Evolutionary conservation across 1,140 invertebrate genomes (phyloP).

Genomic region (Drosophila teissieri): DNA sequence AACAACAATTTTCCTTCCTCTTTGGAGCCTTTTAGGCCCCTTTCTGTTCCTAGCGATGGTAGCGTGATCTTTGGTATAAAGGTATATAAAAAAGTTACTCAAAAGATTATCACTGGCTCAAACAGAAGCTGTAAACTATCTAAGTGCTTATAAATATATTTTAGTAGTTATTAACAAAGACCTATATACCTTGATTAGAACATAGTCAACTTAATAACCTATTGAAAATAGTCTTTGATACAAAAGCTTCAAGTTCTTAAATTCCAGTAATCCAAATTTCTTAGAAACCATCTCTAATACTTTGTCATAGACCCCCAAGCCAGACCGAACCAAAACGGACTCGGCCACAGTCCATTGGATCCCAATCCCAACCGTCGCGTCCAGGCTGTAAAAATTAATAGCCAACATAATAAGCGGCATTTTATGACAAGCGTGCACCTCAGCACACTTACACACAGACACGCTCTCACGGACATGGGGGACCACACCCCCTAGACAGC

Average conservation of each 20-base stretch:
- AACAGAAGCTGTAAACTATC: too few species aligned
- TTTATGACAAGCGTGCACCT: slow-evolving; percentile 82
- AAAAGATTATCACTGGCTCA: too few species aligned
- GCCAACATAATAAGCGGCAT: slow-evolving; percentile 81
- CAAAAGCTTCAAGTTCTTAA: neutral
- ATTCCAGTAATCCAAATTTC: neutral
- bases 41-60: slow-evolving; percentile 21
- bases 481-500: slow-evolving; percentile 47
- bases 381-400: slow-evolving; percentile 81
- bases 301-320: slow-evolving; percentile 20
- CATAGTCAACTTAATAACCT: neutral
- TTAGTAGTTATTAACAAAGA: neutral
- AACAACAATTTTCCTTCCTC: slow-evolving; percentile 59
- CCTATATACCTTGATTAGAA: neutral
- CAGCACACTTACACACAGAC: slow-evolving; percentile 39
- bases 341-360: slow-evolving; percentile 42
- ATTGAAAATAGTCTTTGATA: neutral
- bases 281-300: slow-evolving; percentile 17
- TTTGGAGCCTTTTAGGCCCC: slow-evolving; percentile 14
- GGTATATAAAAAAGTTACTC: too few species aligned
- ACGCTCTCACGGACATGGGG: neutral
- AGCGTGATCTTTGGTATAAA: neutral
- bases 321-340: slow-evolving; percentile 12
- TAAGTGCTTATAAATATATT: too few species aligned
- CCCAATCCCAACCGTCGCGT: slow-evolving; percentile 50